Base-by-base conservation (phyloP, 2,113 vertebrate species). In the Siniperca chuatsi region DNA sequence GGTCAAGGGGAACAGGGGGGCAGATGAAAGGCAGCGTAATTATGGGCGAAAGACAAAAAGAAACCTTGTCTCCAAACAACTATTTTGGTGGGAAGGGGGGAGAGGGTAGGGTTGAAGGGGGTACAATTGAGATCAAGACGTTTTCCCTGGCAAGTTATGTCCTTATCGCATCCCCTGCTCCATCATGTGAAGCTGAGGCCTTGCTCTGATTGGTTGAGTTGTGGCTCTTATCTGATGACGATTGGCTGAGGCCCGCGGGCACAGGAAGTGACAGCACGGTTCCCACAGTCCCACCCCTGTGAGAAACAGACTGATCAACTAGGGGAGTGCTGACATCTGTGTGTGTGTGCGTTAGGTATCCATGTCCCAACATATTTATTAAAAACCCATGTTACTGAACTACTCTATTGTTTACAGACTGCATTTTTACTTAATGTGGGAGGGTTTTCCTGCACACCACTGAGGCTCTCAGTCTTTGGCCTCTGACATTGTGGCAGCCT, bases 11-110 rank as follows among this genome's bases (percentile, higher is more conserved):
- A 96, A 95, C 96, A 95, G 96, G 95, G 95, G 93, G 91, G 91
- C 89, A 95, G 95, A 96, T 96, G 95, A 96, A 96, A 96, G 94
- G 92, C 85, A 92, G 87, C 65, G 80, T 95, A 95, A 96, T 96
- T 96, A 96, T 91, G 93, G 68, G 79, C 84, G 68, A 94, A 94
- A 95, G 91, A 95, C 94, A 95, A 96, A 95, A 96, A 96, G 95
- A 93, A 95, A 96, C 94, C 92, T 94, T 96, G 95, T 96, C 92
- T 92, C 90, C 94, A 95, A 95, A 94, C 92, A 95, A 95, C 95
- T 95, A 95, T 95, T 95, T 95, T 95, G 93, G 93, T 95, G 95
- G 95, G 95, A 95, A 93, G 93, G 78, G 76, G 75, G 79, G 83
- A 78, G 85, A 86, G 80, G 88, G 81, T 86, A 67, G 13, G 62